Evolutionary conservation across 2,888 invertebrate genomes (phyloP).

Genomic region (Cartodere bifasciata): DNA sequence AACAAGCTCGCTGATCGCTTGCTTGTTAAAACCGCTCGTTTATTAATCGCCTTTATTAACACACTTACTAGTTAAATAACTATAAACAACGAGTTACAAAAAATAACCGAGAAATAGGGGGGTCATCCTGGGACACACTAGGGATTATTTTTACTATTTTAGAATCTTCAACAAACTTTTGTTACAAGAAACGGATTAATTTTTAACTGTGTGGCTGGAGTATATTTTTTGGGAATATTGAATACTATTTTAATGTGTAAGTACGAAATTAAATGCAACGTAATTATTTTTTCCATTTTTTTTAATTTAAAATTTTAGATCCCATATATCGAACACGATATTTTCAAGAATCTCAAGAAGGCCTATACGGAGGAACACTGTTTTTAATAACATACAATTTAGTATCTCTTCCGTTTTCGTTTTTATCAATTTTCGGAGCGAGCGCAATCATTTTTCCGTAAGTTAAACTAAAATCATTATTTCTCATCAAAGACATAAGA

Average conservation of each 20-base stretch:
- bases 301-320: slow-evolving; percentile 38
- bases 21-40: too few species aligned
- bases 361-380: slow-evolving; percentile 75
- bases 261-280: slow-evolving; percentile 31
- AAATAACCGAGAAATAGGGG: too few species aligned
- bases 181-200: slow-evolving; percentile 58
- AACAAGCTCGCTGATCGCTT: too few species aligned
- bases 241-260: slow-evolving; percentile 58
- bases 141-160: slow-evolving; percentile 12
- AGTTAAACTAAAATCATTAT: slow-evolving; percentile 27
- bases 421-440: slow-evolving; percentile 59
- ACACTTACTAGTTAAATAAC: too few species aligned
- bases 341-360: slow-evolving; percentile 83
- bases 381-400: slow-evolving; percentile 71
- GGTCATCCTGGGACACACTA: too few species aligned
- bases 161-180: slow-evolving; percentile 56
- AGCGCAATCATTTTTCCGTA: slow-evolving; percentile 63
- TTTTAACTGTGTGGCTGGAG: slow-evolving; percentile 53
- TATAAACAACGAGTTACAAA: too few species aligned
- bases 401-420: slow-evolving; percentile 70
- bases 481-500: too few species aligned
- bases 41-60: too few species aligned
- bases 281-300: not conserved
- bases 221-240: slow-evolving; percentile 55
- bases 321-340: slow-evolving; percentile 80